These are phyloP conservation scores for Pararge aegeria DNA, from an alignment of 1,140 invertebrate genomes.

Conservation along the genomic window DNA sequence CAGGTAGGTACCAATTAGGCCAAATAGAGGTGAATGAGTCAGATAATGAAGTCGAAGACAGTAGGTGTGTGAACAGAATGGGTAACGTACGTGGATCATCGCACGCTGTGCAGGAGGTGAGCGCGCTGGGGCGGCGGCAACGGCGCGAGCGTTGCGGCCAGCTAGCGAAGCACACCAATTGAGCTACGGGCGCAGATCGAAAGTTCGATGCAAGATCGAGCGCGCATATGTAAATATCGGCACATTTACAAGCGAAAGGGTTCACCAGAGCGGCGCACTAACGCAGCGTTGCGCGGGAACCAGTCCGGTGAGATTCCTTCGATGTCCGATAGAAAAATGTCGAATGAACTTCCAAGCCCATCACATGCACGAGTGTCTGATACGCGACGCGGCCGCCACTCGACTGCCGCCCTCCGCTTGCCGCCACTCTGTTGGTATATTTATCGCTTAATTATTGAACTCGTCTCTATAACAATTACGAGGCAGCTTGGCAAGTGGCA, in stretches of 20 bases:
- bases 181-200: constrained; percentile 66
- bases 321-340: constrained; percentile 75
- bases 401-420: constrained; percentile 71
- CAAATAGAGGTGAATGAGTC: not conserved
- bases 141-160: constrained; percentile 46
- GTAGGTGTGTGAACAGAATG: constrained; percentile 8
- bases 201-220: constrained; percentile 76
- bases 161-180: constrained; percentile 50
- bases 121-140: constrained; percentile 65
- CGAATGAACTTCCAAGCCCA: constrained; percentile 65
- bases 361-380: constrained; percentile 68
- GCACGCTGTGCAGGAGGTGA: constrained; percentile 66
- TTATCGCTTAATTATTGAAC: constrained; percentile 78
- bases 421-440: constrained; percentile 68
- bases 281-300: constrained; percentile 75
- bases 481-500: constrained; percentile 55
- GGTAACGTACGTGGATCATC: constrained; percentile 72
- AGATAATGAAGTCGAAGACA: not conserved
- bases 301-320: constrained; percentile 78
- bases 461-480: constrained; percentile 75
- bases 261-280: constrained; percentile 78
- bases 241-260: constrained; percentile 79
- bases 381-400: constrained; percentile 67
- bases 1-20: not conserved
- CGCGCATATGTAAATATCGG: constrained; percentile 79